phyloP scores from a whole-genome alignment of 2,888 invertebrate species.

The Drosophila phalerata region DNA sequence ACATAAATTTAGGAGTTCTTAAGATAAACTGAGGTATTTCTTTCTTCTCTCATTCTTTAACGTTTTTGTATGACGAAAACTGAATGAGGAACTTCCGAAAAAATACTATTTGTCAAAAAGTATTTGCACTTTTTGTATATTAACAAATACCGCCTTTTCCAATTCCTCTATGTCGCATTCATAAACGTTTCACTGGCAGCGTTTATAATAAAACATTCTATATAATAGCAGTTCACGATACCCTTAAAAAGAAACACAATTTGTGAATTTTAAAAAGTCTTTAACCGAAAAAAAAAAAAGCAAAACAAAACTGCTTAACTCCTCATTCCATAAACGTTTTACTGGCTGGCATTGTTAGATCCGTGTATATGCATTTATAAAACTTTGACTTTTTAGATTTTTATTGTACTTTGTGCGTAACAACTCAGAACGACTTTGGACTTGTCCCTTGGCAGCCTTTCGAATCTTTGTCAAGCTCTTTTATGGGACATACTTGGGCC shows the following conservation, averaged over 20 bases:
- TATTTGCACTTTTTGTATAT: too few species aligned
- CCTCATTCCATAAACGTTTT: constrained; percentile 5
- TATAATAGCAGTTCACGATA: background rate
- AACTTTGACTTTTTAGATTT: background rate
- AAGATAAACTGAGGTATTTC: too few species aligned
- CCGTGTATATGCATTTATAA: background rate
- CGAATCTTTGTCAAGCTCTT: constrained; percentile 3
- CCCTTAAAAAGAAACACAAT: background rate
- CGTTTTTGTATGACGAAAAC: too few species aligned
- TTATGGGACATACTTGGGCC: constrained; percentile 24
- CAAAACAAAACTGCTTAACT: too few species aligned
- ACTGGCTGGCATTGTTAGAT: constrained; percentile 2
- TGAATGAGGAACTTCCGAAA: too few species aligned
- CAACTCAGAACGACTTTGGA: constrained; percentile 13
- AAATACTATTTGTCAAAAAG: too few species aligned
- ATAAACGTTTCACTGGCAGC: constrained; percentile 2
- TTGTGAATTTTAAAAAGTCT: background rate
- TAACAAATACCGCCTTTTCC: background rate
- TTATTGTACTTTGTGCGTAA: constrained; percentile 5
- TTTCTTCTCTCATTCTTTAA: too few species aligned
- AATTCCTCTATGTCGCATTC: background rate
- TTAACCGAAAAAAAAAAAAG: background rate
- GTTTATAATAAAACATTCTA: background rate
- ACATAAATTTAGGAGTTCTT: background rate
- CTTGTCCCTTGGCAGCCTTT: constrained; percentile 33